Base-by-base conservation (phyloP, 2,888 invertebrate species). In the Dolichopus griseipennis region DNA sequence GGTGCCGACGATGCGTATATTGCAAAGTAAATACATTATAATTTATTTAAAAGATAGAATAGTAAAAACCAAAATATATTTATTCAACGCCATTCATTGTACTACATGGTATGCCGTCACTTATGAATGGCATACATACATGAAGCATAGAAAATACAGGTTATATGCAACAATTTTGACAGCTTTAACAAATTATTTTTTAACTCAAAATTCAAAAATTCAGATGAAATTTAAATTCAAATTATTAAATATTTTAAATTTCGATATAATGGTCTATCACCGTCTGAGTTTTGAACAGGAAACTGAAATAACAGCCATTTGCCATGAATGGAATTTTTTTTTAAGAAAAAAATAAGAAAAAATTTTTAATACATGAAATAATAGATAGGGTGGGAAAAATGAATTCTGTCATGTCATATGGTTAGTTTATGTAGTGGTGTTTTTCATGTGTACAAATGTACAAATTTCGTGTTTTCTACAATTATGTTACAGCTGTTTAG, bases 321-420 rank as follows among this genome's bases (percentile, higher is more conserved):
- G 52, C 52, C 52, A 52, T 52, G 52, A 52, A 52, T 52, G 52
- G 52, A 52, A 52, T 52, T 52, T 52, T 52, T 52, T 52, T 15
- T 6, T 18, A 52, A 18, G 18, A 52, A 52, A 52, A 52, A 52
- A 52, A 15, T 52, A 15, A n/a, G 18, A 52, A 52, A 52, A 41
- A 41, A 41, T 37, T 37, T 37, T 37, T 7, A 52, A 52, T 18
- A 52, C 15, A 52, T 52, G 6, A 18, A 12, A 52, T 52, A 52
- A 52, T 52, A 52, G 52, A 52, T 52, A 52, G 52, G 52, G 52
- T 52, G 52, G 52, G 52, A 52, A 52, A 52, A 52, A 15, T 52
- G 52, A 52, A 52, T 52, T 12, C 52, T 15, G 52, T 52, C 52
- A 52, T 52, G 18, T 52, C 52, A 52, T 52, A 52, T 52, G 52